These are phyloP conservation scores for Drosophila robusta DNA, from an alignment of 2,888 invertebrate genomes.

Conservation along the genomic window DNA sequence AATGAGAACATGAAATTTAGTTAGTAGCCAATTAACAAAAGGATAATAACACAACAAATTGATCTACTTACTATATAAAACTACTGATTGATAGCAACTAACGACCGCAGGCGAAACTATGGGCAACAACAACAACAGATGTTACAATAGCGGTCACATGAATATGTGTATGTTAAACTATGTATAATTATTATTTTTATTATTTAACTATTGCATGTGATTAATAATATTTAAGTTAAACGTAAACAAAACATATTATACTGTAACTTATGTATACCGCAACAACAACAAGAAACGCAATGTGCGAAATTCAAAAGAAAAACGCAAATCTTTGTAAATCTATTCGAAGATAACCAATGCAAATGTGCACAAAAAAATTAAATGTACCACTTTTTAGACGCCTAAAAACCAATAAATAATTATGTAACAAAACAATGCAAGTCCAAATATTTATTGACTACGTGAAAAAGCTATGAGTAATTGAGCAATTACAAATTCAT, in stretches of 20 bases:
- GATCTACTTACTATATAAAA: slow-evolving; percentile 53
- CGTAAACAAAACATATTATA: slow-evolving; percentile 76
- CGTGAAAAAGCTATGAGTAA: slow-evolving; percentile 30
- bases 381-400: slow-evolving; percentile 73
- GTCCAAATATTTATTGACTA: slow-evolving; percentile 61
- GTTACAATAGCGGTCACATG: slow-evolving; percentile 12
- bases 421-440: slow-evolving; percentile 64
- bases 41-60: slow-evolving; percentile 59
- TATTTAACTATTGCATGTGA: slow-evolving; percentile 84
- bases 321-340: slow-evolving; percentile 51
- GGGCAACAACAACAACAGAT: slow-evolving; percentile 8
- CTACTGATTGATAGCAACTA: slow-evolving; percentile 32
- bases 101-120: slow-evolving; percentile 23
- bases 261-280: slow-evolving; percentile 78
- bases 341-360: slow-evolving; percentile 65
- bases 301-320: slow-evolving; percentile 28
- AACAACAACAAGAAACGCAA: slow-evolving; percentile 43
- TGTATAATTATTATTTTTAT: slow-evolving; percentile 78
- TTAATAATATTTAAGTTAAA: slow-evolving; percentile 83
- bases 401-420: slow-evolving; percentile 71
- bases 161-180: slow-evolving; percentile 67
- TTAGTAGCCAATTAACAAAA: slow-evolving; percentile 81
- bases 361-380: slow-evolving; percentile 67
- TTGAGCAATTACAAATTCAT: slow-evolving; percentile 49
- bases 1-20: slow-evolving; percentile 74